phyloP scores from a whole-genome alignment of 2,888 invertebrate species.

The Melieria crassipennis region DNA sequence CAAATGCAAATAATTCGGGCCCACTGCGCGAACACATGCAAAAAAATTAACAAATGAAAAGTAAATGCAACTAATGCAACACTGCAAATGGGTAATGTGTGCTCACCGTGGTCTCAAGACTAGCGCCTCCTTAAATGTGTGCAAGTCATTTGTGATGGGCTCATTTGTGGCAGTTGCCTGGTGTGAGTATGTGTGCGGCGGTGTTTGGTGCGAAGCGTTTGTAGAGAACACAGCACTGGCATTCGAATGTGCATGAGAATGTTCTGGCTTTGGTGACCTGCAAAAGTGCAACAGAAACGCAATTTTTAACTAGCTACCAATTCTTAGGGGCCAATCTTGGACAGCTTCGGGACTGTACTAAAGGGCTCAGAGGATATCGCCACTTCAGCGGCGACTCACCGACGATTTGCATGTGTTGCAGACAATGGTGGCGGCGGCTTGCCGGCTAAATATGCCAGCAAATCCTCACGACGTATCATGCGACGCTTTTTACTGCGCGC shows the following conservation, averaged over 20 bases:
- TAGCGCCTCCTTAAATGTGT: conserved; percentile 80
- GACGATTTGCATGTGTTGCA: conserved; percentile 66
- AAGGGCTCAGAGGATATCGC: conserved; percentile 12
- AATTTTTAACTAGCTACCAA: not conserved
- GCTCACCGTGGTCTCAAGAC: conserved; percentile 68
- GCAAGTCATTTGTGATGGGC: conserved; percentile 69
- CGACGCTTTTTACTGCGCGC: conserved; percentile 75
- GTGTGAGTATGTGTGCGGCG: conserved; percentile 20
- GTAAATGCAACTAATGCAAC: not conserved
- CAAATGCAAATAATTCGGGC: conserved; percentile 77
- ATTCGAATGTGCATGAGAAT: conserved; percentile 40
- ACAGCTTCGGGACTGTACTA: too few species aligned
- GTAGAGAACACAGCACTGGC: conserved; percentile 30
- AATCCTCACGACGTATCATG: conserved; percentile 79
- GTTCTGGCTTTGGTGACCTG: conserved; percentile 63
- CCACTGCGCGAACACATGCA: conserved; percentile 50
- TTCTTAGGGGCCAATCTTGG: too few species aligned
- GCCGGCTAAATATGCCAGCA: conserved; percentile 80
- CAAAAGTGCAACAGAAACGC: conserved; percentile 11
- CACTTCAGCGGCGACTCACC: conserved; percentile 55
- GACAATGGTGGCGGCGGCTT: conserved; percentile 72
- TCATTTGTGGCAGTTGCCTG: conserved; percentile 63
- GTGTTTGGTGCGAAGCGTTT: conserved; percentile 28
- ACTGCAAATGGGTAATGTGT: not conserved
- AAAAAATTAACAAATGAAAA: not conserved